A percentile compares a stretch with the other conserved stretches of the same genome.
Conservation (phyloP, 1,140 invertebrate species). For the Euwallacea fornicatus region DNA sequence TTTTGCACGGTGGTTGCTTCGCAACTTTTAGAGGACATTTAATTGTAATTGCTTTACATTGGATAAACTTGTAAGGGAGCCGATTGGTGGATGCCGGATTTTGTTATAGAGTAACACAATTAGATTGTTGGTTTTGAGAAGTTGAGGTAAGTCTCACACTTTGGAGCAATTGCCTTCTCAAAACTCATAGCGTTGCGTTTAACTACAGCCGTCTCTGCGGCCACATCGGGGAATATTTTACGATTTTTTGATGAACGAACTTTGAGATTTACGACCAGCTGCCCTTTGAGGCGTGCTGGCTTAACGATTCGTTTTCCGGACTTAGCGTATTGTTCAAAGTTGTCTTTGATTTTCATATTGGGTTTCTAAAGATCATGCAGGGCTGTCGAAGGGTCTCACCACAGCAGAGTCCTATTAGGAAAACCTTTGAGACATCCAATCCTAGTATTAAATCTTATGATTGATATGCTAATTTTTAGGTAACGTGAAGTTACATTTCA, state of each 20-base stretch:
- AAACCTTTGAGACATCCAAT: no score
- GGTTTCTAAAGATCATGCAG: background rate
- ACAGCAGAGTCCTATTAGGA: background rate
- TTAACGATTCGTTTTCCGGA: conserved; percentile 17
- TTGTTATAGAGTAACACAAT: background rate
- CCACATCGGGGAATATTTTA: conserved; percentile 8
- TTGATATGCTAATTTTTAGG: no score
- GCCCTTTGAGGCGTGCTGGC: conserved; percentile 23
- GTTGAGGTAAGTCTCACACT: background rate
- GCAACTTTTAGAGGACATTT: conserved; percentile 1
- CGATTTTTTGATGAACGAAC: conserved; percentile 31
- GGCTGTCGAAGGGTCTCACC: background rate
- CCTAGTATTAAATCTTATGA: no score
- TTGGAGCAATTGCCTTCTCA: background rate
- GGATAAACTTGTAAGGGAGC: background rate
- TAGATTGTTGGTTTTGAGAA: background rate
- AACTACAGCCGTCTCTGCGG: background rate
- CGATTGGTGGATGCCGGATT: conserved; percentile 10
- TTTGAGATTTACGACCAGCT: conserved; percentile 20
- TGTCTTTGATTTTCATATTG: background rate
- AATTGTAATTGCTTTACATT: background rate
- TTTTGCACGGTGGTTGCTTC: background rate
- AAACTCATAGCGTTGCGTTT: background rate
- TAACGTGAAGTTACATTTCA: no score
- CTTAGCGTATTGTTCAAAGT: conserved; percentile 7